phyloP scores from a whole-genome alignment of 2,113 vertebrate species.

The Tringa solitaria region DNA sequence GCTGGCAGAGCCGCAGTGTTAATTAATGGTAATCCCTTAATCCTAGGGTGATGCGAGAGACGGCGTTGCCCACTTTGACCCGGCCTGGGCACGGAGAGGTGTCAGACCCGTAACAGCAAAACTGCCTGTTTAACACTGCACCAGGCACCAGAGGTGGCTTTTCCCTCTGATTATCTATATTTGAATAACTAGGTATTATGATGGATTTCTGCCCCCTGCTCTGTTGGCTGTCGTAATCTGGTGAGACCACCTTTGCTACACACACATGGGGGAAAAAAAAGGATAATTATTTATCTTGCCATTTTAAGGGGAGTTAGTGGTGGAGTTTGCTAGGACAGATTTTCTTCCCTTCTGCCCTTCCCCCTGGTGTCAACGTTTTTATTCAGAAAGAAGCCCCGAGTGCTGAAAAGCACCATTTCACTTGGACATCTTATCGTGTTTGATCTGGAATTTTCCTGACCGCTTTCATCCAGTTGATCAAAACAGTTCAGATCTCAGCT shows the following conservation, averaged over 20 bases:
- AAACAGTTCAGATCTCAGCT: not conserved
- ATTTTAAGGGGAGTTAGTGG: not conserved
- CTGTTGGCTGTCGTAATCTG: not conserved
- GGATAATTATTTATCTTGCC: not conserved
- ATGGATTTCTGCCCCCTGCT: no score
- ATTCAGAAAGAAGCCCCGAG: not conserved
- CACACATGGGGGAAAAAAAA: no score
- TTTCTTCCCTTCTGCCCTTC: not conserved
- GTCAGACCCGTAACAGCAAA: not conserved
- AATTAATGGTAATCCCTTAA: conserved; percentile 95
- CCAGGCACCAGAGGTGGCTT: not conserved
- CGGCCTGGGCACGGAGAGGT: not conserved
- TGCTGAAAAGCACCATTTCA: not conserved
- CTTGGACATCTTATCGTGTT: not conserved
- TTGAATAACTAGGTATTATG: not conserved
- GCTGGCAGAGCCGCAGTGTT: conserved; percentile 73
- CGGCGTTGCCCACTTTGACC: conserved; percentile 24
- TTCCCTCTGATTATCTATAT: not conserved
- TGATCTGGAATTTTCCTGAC: not conserved
- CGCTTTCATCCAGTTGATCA: not conserved
- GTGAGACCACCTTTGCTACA: not conserved
- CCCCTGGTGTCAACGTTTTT: not conserved
- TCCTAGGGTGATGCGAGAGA: conserved; percentile 76
- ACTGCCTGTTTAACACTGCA: not conserved
- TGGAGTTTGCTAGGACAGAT: not conserved